A percentile compares a stretch with the other conserved stretches of the same genome.
Evolutionary conservation across 1,140 invertebrate species (phyloP).

Genomic region (Drosophila baimaii): DNA sequence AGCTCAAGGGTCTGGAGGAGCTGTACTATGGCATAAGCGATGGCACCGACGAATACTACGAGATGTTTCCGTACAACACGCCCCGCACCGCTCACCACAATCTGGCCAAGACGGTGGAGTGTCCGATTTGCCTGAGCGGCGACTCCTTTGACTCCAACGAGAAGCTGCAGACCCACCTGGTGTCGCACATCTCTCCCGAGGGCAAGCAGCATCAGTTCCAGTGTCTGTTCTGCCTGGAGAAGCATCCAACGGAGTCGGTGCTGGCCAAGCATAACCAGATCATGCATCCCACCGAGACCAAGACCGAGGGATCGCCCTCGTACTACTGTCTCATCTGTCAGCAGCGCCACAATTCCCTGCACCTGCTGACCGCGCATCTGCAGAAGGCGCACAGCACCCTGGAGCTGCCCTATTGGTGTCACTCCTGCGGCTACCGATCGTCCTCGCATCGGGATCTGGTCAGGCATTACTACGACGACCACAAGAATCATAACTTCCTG

Average conservation of each 20-base stretch:
- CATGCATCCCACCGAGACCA: conserved; percentile 87
- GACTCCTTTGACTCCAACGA: conserved; percentile 86
- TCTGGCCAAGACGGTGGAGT: conserved; percentile 83
- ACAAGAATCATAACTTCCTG: conserved; percentile 87
- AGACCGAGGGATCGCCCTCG: conserved; percentile 85
- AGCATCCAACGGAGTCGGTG: conserved; percentile 85
- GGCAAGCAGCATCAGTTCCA: conserved; percentile 84
- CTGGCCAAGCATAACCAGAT: conserved; percentile 86
- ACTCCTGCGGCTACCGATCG: conserved; percentile 89
- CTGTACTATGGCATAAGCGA: conserved; percentile 79
- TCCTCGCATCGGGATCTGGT: conserved; percentile 90
- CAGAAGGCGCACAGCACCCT: conserved; percentile 89
- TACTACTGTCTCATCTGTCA: conserved; percentile 89
- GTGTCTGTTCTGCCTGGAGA: conserved; percentile 86
- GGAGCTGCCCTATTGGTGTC: conserved; percentile 92
- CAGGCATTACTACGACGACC: conserved; percentile 89
- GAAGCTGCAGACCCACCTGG: conserved; percentile 89
- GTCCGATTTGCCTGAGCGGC: conserved; percentile 85
- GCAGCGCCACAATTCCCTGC: conserved; percentile 86
- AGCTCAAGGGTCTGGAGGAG: conserved; percentile 77
- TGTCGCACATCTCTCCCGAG: conserved; percentile 86
- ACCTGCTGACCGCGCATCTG: conserved; percentile 90
- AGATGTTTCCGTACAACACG: conserved; percentile 70
- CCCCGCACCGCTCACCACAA: conserved; percentile 54
- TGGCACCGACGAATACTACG: conserved; percentile 70